These are phyloP conservation scores for Lysandra coridon DNA, from an alignment of 2,888 invertebrate genomes.

Conservation along the genomic window DNA sequence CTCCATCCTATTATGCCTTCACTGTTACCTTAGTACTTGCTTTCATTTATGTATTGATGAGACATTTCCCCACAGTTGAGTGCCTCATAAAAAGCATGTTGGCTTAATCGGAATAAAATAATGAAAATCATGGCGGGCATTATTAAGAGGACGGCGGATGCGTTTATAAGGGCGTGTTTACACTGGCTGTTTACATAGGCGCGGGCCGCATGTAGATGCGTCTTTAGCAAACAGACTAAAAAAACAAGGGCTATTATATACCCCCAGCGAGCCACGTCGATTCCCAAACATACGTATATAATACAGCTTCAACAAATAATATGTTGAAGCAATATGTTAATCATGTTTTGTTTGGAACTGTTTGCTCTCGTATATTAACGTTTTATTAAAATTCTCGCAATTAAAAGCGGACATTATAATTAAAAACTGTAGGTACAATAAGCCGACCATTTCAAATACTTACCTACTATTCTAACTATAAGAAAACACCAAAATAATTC, in stretches of 20 bases:
- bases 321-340: slow-evolving; percentile 50
- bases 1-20: not conserved
- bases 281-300: slow-evolving; percentile 46
- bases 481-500: not conserved
- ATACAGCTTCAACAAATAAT: slow-evolving; percentile 59
- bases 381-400: slow-evolving; percentile 11
- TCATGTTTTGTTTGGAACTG: slow-evolving; percentile 55
- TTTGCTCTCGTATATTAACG: slow-evolving; percentile 45
- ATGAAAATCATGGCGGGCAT: slow-evolving; percentile 56
- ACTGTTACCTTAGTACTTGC: not conserved
- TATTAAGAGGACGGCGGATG: slow-evolving; percentile 60
- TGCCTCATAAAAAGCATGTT: not conserved
- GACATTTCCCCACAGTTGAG: not conserved
- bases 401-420: slow-evolving; percentile 17
- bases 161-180: slow-evolving; percentile 75
- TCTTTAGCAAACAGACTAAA: slow-evolving; percentile 76
- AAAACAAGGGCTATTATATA: slow-evolving; percentile 74
- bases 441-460: not conserved
- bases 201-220: slow-evolving; percentile 73
- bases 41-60: not conserved
- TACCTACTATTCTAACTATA: not conserved
- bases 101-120: slow-evolving; percentile 50
- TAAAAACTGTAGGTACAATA: not conserved
- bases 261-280: slow-evolving; percentile 46
- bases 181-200: slow-evolving; percentile 72